Conservation (phyloP, 2,113 vertebrate genomes). For the Pogonocichla stellata region DNA sequence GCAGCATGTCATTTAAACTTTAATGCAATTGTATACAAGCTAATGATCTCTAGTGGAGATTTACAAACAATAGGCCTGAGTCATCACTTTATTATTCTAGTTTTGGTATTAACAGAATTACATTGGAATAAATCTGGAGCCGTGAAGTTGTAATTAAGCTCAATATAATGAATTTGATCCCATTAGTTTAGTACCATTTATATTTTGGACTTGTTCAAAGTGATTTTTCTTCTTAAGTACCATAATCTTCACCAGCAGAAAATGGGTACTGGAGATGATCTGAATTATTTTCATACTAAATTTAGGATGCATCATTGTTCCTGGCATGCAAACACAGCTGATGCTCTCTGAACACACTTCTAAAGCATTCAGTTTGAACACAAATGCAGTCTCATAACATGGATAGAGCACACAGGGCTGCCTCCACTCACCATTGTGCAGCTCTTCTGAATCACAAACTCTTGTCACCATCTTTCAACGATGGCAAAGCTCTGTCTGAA, state of each 20-base stretch:
- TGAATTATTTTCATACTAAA: neutral
- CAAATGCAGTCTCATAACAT: neutral
- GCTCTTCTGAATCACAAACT: neutral
- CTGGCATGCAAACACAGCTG: neutral
- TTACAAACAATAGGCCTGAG: neutral
- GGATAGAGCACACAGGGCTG: neutral
- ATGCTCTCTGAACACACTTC: neutral
- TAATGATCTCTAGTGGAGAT: neutral
- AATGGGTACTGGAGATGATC: neutral
- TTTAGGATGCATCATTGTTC: neutral
- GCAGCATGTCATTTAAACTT: neutral
- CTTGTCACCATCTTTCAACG: neutral
- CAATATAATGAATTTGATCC: neutral
- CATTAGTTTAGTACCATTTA: neutral
- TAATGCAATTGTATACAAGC: neutral
- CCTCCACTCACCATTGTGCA: neutral
- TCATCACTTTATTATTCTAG: neutral
- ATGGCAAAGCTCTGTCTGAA: neutral
- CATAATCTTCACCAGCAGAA: neutral
- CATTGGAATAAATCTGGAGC: neutral
- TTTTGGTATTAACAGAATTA: constrained; percentile 7
- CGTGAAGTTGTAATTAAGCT: neutral
- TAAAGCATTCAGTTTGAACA: neutral
- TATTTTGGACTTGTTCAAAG: neutral
- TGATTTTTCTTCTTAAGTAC: neutral